These are phyloP conservation scores for Sthenelais limicola DNA, from an alignment of 2,888 invertebrate genomes.

Conservation along the genomic window DNA sequence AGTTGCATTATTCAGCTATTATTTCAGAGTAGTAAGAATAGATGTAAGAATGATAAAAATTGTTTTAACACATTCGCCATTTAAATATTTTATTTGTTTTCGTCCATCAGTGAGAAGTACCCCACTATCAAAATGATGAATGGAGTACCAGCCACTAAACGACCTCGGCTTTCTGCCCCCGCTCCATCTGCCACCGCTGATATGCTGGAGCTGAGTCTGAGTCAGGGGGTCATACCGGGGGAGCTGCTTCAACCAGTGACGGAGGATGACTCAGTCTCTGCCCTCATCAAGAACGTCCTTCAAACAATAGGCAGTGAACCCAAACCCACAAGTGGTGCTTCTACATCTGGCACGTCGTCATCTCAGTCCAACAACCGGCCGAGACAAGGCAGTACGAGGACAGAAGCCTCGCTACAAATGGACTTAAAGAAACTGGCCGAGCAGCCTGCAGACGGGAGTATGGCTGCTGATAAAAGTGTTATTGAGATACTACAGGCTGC, in stretches of 20 bases:
- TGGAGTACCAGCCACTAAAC: slow-evolving; percentile 15
- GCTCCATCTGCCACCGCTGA: not conserved
- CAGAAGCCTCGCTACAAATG: not conserved
- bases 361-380: too few relatives aligned
- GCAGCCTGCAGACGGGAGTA: not conserved
- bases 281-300: slow-evolving; percentile 33
- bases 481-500: too few relatives aligned
- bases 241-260: slow-evolving; percentile 31
- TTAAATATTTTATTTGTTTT: not conserved
- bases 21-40: not conserved
- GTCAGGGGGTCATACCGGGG: slow-evolving; percentile 24
- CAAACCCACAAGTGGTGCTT: not conserved
- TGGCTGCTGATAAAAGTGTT: too few relatives aligned
- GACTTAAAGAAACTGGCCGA: not conserved
- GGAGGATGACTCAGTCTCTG: slow-evolving; percentile 27
- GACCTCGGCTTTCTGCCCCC: not conserved
- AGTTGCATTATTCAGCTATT: not conserved
- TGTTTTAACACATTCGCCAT: too few relatives aligned
- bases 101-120: slow-evolving; percentile 16
- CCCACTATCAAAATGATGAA: slow-evolving; percentile 34
- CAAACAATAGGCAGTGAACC: slow-evolving; percentile 19
- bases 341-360: too few relatives aligned
- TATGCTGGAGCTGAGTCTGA: slow-evolving; percentile 10
- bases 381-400: not conserved
- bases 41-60: not conserved